Evolutionary conservation across 2,797 vertebrate species (phyloP), one percentile per base, ranked within the genome.

Genomic region (Pitangus sulphuratus): DNA sequence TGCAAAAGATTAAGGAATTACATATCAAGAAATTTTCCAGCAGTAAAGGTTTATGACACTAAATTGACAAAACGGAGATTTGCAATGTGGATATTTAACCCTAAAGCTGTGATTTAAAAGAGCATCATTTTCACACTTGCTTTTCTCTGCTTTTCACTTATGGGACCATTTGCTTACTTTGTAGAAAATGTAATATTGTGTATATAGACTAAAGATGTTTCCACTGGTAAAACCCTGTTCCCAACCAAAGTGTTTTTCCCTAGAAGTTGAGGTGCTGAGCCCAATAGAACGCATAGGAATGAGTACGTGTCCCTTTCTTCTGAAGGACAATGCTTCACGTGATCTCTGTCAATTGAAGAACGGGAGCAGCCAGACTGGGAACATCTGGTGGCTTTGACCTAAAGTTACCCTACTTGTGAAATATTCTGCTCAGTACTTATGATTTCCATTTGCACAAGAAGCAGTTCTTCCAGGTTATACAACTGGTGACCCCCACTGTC

Each of bases 1-100:
- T 95, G 78, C 69, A 91, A 76, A 89, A 90, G 44, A 71, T 69
- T 42, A 84, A 70, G 28, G 69, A 84, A 89, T 87, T 74, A 66
- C 2, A 14, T 33, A 31, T 16, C 37, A 25, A 60, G 25, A 72
- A 87, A 77, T 74, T 91, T 53, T 86, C 30, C n/a, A 79, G 6
- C 10, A 47, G 42, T 70, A 82, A 76, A 71, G 18, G 11, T 80
- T 54, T 53, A 74, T 19, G 53, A 71, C 53, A 70, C 48, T 44
- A 90, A 81, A 68, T 11, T 66, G 56, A 60, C 2, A 7, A 60
- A 77, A 62, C 72, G 20, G 56, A 90, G 47, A 87, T 65, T 66
- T 66, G 42, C 37, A 66, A 57, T 15, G 48, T 12, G 15, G 65
- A 50, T n/a, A 28, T 66, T 84, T 57, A 93, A 72, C 37, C 33